Base-by-base conservation (phyloP, 1,140 invertebrate species). In the Pseudobourletiella spinata region DNA sequence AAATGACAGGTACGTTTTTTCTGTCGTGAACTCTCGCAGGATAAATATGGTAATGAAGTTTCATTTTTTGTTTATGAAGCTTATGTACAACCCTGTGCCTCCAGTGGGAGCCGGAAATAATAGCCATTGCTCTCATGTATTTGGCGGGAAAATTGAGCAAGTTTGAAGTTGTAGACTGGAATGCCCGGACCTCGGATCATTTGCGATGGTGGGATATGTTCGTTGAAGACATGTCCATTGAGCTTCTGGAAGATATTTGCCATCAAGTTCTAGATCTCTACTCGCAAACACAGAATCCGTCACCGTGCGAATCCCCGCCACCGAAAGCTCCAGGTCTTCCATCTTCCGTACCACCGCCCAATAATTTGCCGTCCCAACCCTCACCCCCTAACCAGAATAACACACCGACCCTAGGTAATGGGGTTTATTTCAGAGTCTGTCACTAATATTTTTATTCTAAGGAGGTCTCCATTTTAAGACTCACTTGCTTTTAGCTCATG, bases 81-180 rank as follows among this genome's bases (percentile, higher is more conserved):
- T 80, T 97, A 52, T 97, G 92, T 73, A 99, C 96, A 15, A 98
- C 94, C 3, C 78, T 99, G 20, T 94, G 90, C 68, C 79, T 99
- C 2, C 94, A 98, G 78, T 99, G 95, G 95, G 96, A 99, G 75
- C 95, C 96, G 14, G 96, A 99, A 78, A 93, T 99, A 46, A 95
- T 98, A 67, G 93, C 94, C 1, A 92, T 97, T n/a, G 93, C 95
- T 0, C 77, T 98, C 1, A 94, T 98, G 84, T 95, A 98, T 76
- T 78, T 98, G 44, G 92, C 95, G 1, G 90, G 91, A n/a, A 95
- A 95, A 75, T 77, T 98, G 25, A 93, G 89, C 72, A 95, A 96
- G 75, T 96, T 96, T 80, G 91, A 94, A 73, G 88, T 97, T 0
- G 80, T 84, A 14, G 94, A 98, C 76, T 98, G 95, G 95, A 81